Base-by-base conservation (phyloP, 2,888 invertebrate genomes). In the Caenorhabditis afra region DNA sequence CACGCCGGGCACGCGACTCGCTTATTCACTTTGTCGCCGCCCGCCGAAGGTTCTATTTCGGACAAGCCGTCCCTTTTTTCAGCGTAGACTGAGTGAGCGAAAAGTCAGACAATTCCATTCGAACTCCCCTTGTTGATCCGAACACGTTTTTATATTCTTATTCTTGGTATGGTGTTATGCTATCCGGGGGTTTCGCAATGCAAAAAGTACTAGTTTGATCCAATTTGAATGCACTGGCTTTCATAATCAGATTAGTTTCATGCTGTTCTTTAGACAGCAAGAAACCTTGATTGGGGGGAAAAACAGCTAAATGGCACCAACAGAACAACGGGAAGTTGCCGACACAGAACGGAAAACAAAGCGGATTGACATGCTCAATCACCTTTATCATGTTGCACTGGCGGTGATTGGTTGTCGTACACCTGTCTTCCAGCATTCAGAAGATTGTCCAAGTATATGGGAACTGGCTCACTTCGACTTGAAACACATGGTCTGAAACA, bases 351-450 rank as follows among this genome's bases (percentile, higher is more conserved):
- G 41, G 14, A 41, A 41, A 41, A 41, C 2, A 41, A 41, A 3
- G 11, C 2, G 41, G 41, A 14, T 14, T 14, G 14, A 8, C 41
- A 8, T 14, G 3, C 12, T 41, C 16, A 22, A 35, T 5, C 37
- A 68, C 73, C 74, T 76, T 66, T 70, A 45, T 79, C 81, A 49
- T 81, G 78, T 45, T 88, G 87, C 1, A 88, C 86, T n/a, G 89
- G 89, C 8, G 89, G 88, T 14, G 88, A 87, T 58, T 90, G 88
- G 59, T 87, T 89, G 73, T 89, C 89, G 62, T 89, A 89, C n/a
- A 86, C 82, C 11, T 74, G 20, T 41, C 89, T 58, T 3, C 89
- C 89, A 10, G 86, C 86, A 55, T 81, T 57, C 59, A 89, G 64
- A 81, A 87, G 79, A n/a, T 87, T 81, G 53, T 90, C 87, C 77